A percentile compares a stretch with the other conserved stretches of the same genome.
phyloP scores from a whole-genome alignment of 2,888 invertebrate species.

The Eristalis tenax region DNA sequence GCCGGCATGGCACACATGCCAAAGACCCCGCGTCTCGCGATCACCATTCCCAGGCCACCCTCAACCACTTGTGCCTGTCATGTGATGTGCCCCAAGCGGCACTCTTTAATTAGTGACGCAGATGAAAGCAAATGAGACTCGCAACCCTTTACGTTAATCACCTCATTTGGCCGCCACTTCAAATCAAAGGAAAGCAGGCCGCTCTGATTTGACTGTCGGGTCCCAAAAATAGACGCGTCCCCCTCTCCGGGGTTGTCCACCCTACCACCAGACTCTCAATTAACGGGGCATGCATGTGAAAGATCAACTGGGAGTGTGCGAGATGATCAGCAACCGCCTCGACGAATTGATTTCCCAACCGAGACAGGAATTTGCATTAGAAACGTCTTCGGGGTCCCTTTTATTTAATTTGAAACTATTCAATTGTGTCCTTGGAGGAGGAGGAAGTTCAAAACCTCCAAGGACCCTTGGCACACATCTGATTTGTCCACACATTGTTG shows the following conservation, averaged over 20 bases:
- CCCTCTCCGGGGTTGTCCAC: not conserved
- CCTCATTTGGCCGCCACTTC: conserved; percentile 48
- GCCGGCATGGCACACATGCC: too few relatives aligned
- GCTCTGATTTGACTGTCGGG: not conserved
- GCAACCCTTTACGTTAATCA: conserved; percentile 33
- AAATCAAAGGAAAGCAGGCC: conserved; percentile 48
- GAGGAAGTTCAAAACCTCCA: not conserved
- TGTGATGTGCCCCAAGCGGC: conserved; percentile 38
- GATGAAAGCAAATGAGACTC: not conserved
- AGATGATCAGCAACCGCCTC: not conserved
- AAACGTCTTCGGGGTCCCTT: conserved; percentile 31
- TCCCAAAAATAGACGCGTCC: conserved; percentile 49
- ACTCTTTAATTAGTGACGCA: conserved; percentile 25
- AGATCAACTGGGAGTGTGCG: conserved; percentile 37
- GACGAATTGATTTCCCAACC: conserved; percentile 59
- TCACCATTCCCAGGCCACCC: not conserved
- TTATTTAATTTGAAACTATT: conserved; percentile 67
- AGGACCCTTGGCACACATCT: conserved; percentile 24
- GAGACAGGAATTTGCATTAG: conserved; percentile 44
- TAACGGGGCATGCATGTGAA: not conserved
- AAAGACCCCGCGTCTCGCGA: not conserved
- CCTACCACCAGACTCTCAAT: too few relatives aligned
- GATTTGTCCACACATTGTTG: conserved; percentile 25
- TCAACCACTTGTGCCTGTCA: conserved; percentile 4
- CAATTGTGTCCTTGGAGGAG: conserved; percentile 34